phyloP scores from a whole-genome alignment of 1,140 invertebrate species.

The Colletes latitarsis region DNA sequence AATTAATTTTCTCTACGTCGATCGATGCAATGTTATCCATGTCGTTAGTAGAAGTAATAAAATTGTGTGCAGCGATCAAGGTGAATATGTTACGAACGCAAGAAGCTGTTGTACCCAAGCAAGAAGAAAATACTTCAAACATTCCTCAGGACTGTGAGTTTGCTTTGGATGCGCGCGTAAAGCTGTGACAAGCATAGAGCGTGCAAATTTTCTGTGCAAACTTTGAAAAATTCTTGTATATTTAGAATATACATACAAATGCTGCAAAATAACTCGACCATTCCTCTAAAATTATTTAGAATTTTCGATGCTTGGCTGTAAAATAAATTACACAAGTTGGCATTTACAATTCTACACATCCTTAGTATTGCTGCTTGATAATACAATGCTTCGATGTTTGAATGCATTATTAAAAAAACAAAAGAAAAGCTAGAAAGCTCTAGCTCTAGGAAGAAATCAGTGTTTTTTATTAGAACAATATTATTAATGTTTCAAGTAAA shows the following conservation, averaged over 20 bases:
- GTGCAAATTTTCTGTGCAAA: slow-evolving; percentile 25
- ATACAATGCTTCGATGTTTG: not conserved
- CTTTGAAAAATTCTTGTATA: not conserved
- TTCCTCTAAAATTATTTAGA: not conserved
- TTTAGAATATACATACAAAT: not conserved
- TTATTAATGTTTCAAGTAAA: not conserved
- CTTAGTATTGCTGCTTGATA: slow-evolving; percentile 5
- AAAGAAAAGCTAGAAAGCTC: not conserved
- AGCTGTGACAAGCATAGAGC: slow-evolving; percentile 1
- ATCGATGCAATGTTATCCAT: slow-evolving; percentile 12
- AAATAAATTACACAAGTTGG: not conserved
- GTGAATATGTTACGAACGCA: slow-evolving; percentile 72
- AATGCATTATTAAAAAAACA: not conserved
- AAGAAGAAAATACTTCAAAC: slow-evolving; percentile 71
- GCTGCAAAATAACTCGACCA: not conserved
- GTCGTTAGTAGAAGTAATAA: slow-evolving; percentile 46
- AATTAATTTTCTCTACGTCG: not conserved
- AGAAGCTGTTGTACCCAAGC: slow-evolving; percentile 66
- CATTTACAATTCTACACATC: not conserved
- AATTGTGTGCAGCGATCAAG: slow-evolving; percentile 75
- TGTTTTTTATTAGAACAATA: no score
- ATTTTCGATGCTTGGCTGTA: not conserved
- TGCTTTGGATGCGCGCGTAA: slow-evolving; percentile 76
- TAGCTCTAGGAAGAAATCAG: not conserved
- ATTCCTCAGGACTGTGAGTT: slow-evolving; percentile 79